Evolutionary conservation across 2,888 invertebrate species (phyloP).

Genomic region (Notocelia uddmanniana): DNA sequence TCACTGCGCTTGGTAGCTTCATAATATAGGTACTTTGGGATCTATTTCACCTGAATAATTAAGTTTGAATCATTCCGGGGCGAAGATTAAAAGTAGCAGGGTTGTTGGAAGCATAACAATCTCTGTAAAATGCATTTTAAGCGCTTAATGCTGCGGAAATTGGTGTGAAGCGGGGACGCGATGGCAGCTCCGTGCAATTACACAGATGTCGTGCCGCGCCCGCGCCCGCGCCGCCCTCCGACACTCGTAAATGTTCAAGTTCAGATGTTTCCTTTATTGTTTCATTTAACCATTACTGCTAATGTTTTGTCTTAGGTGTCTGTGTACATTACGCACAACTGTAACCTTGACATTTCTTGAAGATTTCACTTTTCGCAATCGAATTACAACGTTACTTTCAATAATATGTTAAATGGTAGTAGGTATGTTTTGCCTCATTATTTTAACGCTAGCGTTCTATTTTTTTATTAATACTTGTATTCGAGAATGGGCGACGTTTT

Average conservation of each 20-base stretch:
- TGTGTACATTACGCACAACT: conserved; percentile 8
- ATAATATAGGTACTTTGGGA: conserved; percentile 28
- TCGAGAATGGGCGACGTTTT: conserved; percentile 68
- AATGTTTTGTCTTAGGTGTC: conserved; percentile 26
- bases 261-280: conserved; percentile 54
- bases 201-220: conserved; percentile 71
- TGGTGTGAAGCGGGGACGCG: conserved; percentile 70
- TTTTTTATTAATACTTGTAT: conserved; percentile 59
- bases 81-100: conserved; percentile 65
- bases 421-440: not conserved
- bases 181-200: conserved; percentile 73
- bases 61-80: conserved; percentile 56
- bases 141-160: conserved; percentile 78
- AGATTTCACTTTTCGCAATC: not conserved
- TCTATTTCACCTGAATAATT: conserved; percentile 46
- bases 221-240: conserved; percentile 24
- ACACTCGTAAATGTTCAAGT: conserved; percentile 59
- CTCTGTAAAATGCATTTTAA: conserved; percentile 77
- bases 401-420: not conserved
- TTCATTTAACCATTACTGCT: conserved; percentile 42
- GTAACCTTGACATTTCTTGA: not conserved
- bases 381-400: not conserved
- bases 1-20: conserved; percentile 27
- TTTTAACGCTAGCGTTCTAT: conserved; percentile 13
- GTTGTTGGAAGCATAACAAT: conserved; percentile 72